Conservation (phyloP, 64 coral and sea anemone genomes). For the Catalaphyllia jardinei region DNA sequence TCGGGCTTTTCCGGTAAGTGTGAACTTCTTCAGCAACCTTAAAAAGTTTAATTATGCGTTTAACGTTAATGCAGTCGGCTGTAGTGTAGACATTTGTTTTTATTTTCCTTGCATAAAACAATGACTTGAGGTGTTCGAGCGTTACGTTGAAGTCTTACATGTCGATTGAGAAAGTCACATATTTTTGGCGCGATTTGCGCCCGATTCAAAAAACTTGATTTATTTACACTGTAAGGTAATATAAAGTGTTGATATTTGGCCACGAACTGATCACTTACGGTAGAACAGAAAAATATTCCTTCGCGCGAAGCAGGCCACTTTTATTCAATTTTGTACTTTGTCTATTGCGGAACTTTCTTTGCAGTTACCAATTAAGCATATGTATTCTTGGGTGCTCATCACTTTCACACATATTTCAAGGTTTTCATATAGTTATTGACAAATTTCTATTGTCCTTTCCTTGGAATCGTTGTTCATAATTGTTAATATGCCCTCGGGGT, state of each 20-base stretch:
- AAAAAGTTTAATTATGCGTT: background rate
- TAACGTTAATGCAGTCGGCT: background rate
- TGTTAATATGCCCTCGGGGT: too few species aligned
- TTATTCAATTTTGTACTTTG: background rate
- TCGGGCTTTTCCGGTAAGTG: conserved; percentile 99
- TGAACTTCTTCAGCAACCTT: background rate
- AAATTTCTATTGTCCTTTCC: too few species aligned
- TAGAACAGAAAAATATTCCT: background rate
- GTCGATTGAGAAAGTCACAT: background rate
- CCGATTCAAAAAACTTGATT: background rate
- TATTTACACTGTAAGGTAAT: background rate
- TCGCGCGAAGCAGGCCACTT: background rate
- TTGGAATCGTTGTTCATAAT: too few species aligned
- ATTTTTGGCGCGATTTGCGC: conserved; percentile 26
- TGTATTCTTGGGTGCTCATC: too few species aligned
- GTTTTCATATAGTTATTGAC: too few species aligned
- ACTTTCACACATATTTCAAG: too few species aligned
- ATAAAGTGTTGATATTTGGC: background rate
- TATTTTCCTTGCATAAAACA: background rate
- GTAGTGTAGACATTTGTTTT: background rate
- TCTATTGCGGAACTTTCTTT: background rate
- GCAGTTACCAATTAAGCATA: background rate
- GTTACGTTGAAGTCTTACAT: too few species aligned
- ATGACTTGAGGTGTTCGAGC: background rate
- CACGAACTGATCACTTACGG: background rate